Conservation (phyloP, 2,797 vertebrate species). For the Rallus crepitans region DNA sequence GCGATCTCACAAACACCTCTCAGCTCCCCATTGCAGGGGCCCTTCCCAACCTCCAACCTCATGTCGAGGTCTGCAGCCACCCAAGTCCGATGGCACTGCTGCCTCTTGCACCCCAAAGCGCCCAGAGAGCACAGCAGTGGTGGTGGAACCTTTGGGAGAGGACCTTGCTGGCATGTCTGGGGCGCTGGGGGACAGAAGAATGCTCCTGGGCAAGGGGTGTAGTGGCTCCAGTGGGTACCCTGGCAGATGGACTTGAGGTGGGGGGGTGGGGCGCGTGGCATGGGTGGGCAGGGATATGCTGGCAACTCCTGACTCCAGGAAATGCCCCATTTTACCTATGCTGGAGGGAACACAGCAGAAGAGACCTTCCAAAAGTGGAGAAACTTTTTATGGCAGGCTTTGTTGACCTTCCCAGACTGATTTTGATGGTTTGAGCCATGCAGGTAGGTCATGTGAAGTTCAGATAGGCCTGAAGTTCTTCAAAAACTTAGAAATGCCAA, state of each 20-base stretch:
- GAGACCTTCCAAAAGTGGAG: neutral
- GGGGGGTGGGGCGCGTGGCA: no score
- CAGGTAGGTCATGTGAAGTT: neutral
- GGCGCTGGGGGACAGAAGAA: neutral
- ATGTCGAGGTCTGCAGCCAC: rapidly evolving
- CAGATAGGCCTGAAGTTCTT: neutral
- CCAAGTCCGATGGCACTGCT: rapidly evolving
- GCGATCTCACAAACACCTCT: neutral
- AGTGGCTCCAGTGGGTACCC: neutral
- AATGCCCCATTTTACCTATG: neutral
- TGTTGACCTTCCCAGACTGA: neutral
- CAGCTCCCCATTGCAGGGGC: neutral
- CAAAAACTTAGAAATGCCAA: neutral
- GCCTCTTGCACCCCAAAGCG: neutral
- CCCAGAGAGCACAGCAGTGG: neutral
- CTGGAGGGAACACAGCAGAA: neutral
- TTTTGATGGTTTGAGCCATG: neutral
- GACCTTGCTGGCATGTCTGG: neutral
- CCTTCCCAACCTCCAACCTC: neutral
- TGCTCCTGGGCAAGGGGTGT: neutral
- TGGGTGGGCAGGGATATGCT: neutral
- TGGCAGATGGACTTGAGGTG: neutral
- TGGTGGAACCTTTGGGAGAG: rapidly evolving
- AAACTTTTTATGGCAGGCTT: neutral
- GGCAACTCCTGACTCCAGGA: neutral